These are phyloP conservation scores for Acrobasis suavella DNA, from an alignment of 2,888 invertebrate genomes.

Conservation along the genomic window DNA sequence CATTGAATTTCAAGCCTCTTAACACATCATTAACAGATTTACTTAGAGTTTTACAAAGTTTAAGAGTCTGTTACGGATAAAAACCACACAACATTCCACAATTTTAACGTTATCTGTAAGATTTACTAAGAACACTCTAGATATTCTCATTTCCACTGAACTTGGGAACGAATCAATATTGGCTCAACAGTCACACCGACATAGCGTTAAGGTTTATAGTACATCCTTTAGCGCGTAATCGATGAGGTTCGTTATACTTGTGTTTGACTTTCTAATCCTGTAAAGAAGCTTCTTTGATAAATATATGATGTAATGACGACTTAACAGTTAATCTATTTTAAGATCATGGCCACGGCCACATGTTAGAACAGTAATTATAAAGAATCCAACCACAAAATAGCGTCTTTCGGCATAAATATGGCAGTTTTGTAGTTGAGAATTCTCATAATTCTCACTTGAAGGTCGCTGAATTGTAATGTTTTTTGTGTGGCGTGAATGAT, in stretches of 20 bases:
- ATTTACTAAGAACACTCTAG: background rate
- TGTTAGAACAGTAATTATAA: background rate
- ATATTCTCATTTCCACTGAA: background rate
- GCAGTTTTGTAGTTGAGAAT: too few relatives aligned
- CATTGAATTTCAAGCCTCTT: too few relatives aligned
- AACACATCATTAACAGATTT: too few relatives aligned
- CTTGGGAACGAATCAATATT: conserved; percentile 6
- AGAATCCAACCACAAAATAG: too few relatives aligned
- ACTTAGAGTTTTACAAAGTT: too few relatives aligned
- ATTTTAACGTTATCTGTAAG: background rate
- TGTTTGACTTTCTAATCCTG: conserved; percentile 1
- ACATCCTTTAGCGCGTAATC: background rate
- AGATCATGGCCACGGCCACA: background rate
- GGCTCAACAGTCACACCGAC: background rate
- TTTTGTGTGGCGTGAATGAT: too few relatives aligned
- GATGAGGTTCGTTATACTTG: background rate
- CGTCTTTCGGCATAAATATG: too few relatives aligned
- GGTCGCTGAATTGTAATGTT: too few relatives aligned
- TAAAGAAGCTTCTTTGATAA: background rate
- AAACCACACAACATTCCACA: background rate
- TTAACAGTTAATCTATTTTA: conserved; percentile 2
- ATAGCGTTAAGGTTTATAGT: conserved; percentile 1
- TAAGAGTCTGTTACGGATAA: too few relatives aligned
- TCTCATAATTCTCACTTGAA: too few relatives aligned
- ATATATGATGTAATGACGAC: conserved; percentile 3